A percentile compares a stretch with the other conserved stretches of the same genome.
Evolutionary conservation across 1,140 invertebrate species (phyloP).

Genomic region (Solenopsis fugax): DNA sequence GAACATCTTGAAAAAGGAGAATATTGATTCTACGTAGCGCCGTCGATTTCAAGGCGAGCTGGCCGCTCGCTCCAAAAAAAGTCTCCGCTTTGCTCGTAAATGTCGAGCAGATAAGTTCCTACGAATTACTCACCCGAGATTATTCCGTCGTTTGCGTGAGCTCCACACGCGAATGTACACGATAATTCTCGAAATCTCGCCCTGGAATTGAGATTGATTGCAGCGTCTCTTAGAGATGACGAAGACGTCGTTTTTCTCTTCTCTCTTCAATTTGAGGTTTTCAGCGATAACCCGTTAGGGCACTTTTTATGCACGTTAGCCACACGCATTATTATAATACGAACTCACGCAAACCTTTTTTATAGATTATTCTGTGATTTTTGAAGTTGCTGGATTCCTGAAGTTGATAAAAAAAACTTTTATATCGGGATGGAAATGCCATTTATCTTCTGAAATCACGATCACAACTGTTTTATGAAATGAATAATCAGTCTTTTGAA

Average conservation of each 20-base stretch:
- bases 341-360: conserved; percentile 13
- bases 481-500: conserved; percentile 24
- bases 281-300: background rate
- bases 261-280: conserved; percentile 7
- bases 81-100: conserved; percentile 21
- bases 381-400: background rate
- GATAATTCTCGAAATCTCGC: conserved; percentile 63
- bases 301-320: conserved; percentile 11
- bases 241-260: conserved; percentile 32
- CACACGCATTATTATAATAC: conserved; percentile 7
- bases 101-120: conserved; percentile 54
- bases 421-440: background rate
- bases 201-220: conserved; percentile 57
- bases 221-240: conserved; percentile 27
- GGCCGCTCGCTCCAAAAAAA: conserved; percentile 55
- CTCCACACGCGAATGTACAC: conserved; percentile 55
- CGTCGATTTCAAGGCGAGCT: background rate
- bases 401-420: conserved; percentile 6
- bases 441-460: background rate
- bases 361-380: conserved; percentile 13
- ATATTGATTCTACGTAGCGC: background rate
- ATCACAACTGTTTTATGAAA: background rate
- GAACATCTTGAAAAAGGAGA: background rate
- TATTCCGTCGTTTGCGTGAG: conserved; percentile 56
- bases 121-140: conserved; percentile 45